Percentiles rank a stretch among this genome's conserved stretches.
phyloP scores from a whole-genome alignment of 2,113 vertebrate genomes.

The Eulemur rufifrons region DNA sequence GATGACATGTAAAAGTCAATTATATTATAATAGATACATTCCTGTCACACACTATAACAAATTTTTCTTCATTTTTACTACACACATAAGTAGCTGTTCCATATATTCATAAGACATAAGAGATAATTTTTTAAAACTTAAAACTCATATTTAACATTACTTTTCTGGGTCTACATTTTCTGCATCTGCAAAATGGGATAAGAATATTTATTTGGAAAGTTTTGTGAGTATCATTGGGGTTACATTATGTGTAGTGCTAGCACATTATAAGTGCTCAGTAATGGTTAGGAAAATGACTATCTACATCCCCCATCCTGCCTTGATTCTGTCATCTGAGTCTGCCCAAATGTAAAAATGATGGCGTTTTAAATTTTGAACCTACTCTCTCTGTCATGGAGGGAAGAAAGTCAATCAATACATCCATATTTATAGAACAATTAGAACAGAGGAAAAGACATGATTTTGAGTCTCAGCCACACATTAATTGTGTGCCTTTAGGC shows the following conservation, averaged over 20 bases:
- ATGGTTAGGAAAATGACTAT: background rate
- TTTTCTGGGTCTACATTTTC: background rate
- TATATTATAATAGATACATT: background rate
- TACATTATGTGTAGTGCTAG: background rate
- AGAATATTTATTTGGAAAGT: background rate
- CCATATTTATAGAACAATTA: slow-evolving; percentile 67
- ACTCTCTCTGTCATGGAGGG: background rate
- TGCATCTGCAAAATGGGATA: background rate
- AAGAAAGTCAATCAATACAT: slow-evolving; percentile 40
- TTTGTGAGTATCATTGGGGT: background rate
- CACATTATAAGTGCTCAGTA: background rate
- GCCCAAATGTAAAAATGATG: background rate
- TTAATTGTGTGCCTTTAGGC: slow-evolving; percentile 68
- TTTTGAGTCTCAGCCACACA: slow-evolving; percentile 52
- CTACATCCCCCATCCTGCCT: background rate
- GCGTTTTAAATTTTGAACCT: background rate
- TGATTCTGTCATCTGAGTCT: background rate
- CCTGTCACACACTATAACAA: background rate
- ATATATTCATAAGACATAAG: background rate
- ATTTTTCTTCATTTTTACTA: background rate
- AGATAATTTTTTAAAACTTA: background rate
- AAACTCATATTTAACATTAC: background rate
- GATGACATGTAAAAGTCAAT: background rate
- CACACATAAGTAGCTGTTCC: background rate
- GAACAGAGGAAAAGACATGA: slow-evolving; percentile 48